Conservation (phyloP, 2,797 vertebrate species). For the Sebastes elongatus region DNA sequence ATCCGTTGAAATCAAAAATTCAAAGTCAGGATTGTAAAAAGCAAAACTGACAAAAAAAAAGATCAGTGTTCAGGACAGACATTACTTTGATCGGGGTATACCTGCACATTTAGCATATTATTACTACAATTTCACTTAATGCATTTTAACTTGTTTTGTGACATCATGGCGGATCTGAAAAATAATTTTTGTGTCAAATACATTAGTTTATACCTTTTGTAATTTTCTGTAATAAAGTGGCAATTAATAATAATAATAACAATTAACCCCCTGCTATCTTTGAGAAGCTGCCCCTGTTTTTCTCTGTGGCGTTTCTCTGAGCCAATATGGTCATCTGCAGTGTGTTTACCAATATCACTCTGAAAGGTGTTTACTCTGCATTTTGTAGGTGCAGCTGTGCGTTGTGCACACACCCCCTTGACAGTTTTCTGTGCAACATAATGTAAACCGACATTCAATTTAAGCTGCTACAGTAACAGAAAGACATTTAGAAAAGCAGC, state of each 20-base stretch:
- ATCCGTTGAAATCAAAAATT: not conserved
- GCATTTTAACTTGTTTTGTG: not conserved
- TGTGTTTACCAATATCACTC: constrained; percentile 1
- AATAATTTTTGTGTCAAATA: not conserved
- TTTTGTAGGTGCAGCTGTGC: constrained; percentile 28
- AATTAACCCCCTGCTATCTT: not conserved
- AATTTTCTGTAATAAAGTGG: not conserved
- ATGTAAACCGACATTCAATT: constrained; percentile 13
- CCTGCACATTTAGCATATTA: not conserved
- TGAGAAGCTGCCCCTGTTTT: not conserved
- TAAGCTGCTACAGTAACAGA: constrained; percentile 8
- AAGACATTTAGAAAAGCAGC: constrained; percentile 6
- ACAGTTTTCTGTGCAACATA: not conserved
- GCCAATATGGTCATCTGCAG: not conserved
- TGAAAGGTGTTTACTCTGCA: constrained; percentile 22
- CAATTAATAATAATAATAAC: not conserved
- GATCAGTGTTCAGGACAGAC: not conserved
- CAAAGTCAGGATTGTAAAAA: not conserved
- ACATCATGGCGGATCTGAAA: not conserved
- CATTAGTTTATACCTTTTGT: not conserved
- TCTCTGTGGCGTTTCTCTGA: not conserved
- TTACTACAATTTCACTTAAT: not conserved
- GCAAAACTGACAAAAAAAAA: not conserved
- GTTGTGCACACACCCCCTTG: not conserved
- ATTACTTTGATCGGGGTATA: not conserved